Percentiles rank a stretch among this genome's conserved stretches.
phyloP scores from a whole-genome alignment of 2,797 vertebrate genomes.

The Accipiter fasciatus region DNA sequence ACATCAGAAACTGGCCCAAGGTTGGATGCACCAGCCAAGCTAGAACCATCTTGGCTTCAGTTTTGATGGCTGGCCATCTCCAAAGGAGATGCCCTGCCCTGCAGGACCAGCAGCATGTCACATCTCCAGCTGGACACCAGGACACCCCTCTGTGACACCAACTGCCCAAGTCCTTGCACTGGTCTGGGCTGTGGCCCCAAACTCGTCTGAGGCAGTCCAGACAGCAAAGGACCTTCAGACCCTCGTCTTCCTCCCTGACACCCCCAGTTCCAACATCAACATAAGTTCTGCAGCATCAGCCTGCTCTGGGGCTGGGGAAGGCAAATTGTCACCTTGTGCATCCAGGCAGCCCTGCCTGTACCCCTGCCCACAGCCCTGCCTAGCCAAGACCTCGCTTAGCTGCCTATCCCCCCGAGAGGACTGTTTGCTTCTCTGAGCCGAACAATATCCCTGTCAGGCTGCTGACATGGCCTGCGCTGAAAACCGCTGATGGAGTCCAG shows the following conservation, averaged over 20 bases:
- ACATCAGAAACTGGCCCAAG: background rate
- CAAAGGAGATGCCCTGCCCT: background rate
- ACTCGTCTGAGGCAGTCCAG: background rate
- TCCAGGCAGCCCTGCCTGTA: background rate
- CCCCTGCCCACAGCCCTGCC: background rate
- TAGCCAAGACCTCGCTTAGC: background rate
- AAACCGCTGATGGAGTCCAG: background rate
- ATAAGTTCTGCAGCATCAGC: background rate
- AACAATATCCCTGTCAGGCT: background rate
- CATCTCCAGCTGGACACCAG: background rate
- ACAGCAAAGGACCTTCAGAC: background rate
- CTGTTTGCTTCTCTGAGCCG: background rate
- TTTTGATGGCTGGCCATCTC: background rate
- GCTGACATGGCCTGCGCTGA: background rate
- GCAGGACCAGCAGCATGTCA: rapidly evolving
- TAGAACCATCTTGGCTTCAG: background rate
- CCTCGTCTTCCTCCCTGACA: background rate
- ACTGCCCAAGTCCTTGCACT: background rate
- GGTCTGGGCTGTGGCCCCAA: background rate
- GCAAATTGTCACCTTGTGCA: background rate
- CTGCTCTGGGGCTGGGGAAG: background rate
- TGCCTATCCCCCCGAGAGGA: background rate
- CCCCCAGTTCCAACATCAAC: rapidly evolving
- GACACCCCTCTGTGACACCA: too few relatives aligned
- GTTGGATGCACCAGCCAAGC: background rate